phyloP scores from a whole-genome alignment of 2,797 vertebrate species.

The Chelonia mydas region DNA sequence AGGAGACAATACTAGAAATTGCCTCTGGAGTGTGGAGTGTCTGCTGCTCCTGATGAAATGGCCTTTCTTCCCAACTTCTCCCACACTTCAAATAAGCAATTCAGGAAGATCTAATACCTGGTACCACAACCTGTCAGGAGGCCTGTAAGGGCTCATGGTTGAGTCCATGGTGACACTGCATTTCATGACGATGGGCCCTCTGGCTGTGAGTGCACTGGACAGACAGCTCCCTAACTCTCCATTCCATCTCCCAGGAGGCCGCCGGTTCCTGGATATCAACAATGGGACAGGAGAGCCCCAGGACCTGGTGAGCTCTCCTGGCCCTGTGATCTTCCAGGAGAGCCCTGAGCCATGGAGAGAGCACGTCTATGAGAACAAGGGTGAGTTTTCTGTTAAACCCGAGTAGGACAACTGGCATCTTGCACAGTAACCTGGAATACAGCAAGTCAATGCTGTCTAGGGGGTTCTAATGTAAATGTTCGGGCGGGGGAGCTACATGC shows the following conservation, averaged over 20 bases:
- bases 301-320: slow-evolving; percentile 34
- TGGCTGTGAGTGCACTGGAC: not conserved
- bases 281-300: rapidly evolving
- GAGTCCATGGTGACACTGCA: no score
- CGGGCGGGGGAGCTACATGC: no score
- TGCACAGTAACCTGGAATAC: no score
- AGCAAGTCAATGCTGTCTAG: not conserved
- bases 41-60: not conserved
- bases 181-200: not conserved
- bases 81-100: not conserved
- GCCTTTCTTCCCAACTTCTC: not conserved
- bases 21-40: no score
- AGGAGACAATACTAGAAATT: no score
- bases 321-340: slow-evolving; percentile 18
- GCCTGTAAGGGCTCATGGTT: rapidly evolving
- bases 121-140: no score
- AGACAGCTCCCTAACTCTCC: not conserved
- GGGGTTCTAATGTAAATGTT: not conserved
- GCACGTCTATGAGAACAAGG: not conserved
- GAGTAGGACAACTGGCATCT: no score
- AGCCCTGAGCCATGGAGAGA: rapidly evolving
- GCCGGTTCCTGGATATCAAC: rapidly evolving
- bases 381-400: not conserved
- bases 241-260: not conserved
- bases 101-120: no score